Base-by-base conservation (phyloP, 1,140 invertebrate species). In the Sycophaga agraensis region DNA sequence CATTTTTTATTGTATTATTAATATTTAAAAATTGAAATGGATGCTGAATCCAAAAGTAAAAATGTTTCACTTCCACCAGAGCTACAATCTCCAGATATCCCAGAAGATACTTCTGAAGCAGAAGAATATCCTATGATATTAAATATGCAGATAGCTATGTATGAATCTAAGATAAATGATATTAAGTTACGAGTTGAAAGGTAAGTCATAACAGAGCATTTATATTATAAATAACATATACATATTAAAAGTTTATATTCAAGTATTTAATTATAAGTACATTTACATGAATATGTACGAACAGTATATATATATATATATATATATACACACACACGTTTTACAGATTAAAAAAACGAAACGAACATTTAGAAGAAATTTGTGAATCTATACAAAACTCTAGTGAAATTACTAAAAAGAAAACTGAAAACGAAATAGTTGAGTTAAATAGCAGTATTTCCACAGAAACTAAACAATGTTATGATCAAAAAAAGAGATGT, bases 111-210 rank as follows among this genome's bases (percentile, higher is more conserved):
- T 35, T 17, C 0, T 34, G 9, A 57, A 0, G 45, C 53, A n/a
- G 35, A 65, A n/a, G 34, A 56, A 19, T 34, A 60, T 26, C 24
- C 63, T 31, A 39, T 53, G 7, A 77, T 73, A 39, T 50, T 75
- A 24, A 76, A 78, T 48, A 64, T 68, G 21, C 73, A 79, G 68
- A 73, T 37, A 54, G 56, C 68, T 16, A 64, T 77, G 14, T 79
- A 78, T 39, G 56, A 71, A 22, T 53, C 70, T 50, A 62, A 64
- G 49, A 71, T 77, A 28, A 35, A 43, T 19, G 71, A 73, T 43
- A 65, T 66, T 24, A 49, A 71, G 53, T 67, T 65, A 17, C 62
- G 40, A 46, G 72, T 74, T 43, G 16, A 70, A 46, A 73, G 71
- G 78, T 74, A 65, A 46, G 2, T n/a, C n/a, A n/a, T n/a, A n/a